These are phyloP conservation scores for Caenorhabditis sp. DNA, from an alignment of 2,888 invertebrate genomes.

Conservation along the genomic window DNA sequence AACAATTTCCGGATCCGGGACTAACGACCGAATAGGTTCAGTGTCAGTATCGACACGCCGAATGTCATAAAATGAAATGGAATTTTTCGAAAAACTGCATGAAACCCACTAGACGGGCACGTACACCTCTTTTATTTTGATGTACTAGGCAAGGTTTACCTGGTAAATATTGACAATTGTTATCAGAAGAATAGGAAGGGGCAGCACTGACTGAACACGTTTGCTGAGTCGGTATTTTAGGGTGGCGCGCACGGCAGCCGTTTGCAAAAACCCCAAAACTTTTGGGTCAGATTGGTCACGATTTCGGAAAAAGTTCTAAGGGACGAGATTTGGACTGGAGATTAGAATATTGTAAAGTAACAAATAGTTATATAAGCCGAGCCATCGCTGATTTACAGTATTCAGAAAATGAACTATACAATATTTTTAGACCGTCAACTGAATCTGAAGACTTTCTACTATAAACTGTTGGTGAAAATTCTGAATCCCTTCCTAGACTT, in stretches of 20 bases:
- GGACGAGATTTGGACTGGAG: too few relatives aligned
- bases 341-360: neutral
- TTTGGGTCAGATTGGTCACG: conserved; percentile 8
- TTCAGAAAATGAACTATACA: too few relatives aligned
- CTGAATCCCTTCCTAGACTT: too few relatives aligned
- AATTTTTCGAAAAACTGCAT: conserved; percentile 7
- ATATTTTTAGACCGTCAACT: too few relatives aligned
- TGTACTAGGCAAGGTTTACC: conserved; percentile 21
- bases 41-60: too few relatives aligned
- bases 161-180: conserved; percentile 45
- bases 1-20: neutral
- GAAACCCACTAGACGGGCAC: neutral
- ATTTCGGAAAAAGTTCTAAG: too few relatives aligned
- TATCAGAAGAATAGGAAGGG: conserved; percentile 42
- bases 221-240: conserved; percentile 38
- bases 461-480: neutral
- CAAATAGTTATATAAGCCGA: too few relatives aligned
- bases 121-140: conserved; percentile 30
- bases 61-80: too few relatives aligned
- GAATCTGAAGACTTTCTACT: too few relatives aligned
- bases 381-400: too few relatives aligned
- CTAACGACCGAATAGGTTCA: too few relatives aligned
- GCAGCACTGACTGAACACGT: conserved; percentile 42
- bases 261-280: neutral
- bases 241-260: too few relatives aligned